Evolutionary conservation across 2,113 vertebrate genomes (phyloP), one percentile per base, ranked within the genome.

Genomic region (Xenus cinereus): DNA sequence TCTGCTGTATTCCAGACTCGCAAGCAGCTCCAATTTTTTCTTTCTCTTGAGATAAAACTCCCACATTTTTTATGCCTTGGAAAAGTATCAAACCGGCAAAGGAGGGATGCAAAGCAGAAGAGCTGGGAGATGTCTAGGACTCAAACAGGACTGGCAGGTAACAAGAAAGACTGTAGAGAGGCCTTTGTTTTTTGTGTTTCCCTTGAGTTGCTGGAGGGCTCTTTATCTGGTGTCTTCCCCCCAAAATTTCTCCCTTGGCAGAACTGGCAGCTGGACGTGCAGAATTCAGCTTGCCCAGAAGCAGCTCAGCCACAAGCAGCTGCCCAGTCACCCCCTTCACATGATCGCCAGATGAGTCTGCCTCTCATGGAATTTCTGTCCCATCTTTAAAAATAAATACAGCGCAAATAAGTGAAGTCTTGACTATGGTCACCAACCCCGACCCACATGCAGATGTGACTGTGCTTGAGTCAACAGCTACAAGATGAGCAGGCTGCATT

Each of bases 301-400:
- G 72, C 3, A 53, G 50, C 51, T 81, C 68, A 63, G 39, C 66
- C 69, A 54, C 2, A 4, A 87, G 77, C 39, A 75, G 77, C 62
- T 56, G 79, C 93, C 71, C 81, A 51, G 66, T 96, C 92, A 95
- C 76, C 43, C 66, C 78, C 75, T 57, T 81, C 96, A 84, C 89
- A 72, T 95, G 92, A 97, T 84, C 75, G 43, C 53, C 57, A 48
- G 86, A 74, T 96, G 95, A 97, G 79, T 94, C 41, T 54, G 12
- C 33, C 62, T 90, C 43, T 84, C 68, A 95, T n/a, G 96, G 96
- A 96, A 98, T 85, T 77, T 81, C 28, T 90, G 93, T 96, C 76
- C 85, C 89, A 85, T 91, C 84, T 93, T 95, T 87, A 92, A 95
- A 95, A 91, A 95, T 92, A 95, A 87, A 73, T 45, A n/a, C 43